A percentile compares a stretch with the other conserved stretches of the same genome.
phyloP scores from a whole-genome alignment of 1,140 invertebrate species.

The Ylistrum balloti region DNA sequence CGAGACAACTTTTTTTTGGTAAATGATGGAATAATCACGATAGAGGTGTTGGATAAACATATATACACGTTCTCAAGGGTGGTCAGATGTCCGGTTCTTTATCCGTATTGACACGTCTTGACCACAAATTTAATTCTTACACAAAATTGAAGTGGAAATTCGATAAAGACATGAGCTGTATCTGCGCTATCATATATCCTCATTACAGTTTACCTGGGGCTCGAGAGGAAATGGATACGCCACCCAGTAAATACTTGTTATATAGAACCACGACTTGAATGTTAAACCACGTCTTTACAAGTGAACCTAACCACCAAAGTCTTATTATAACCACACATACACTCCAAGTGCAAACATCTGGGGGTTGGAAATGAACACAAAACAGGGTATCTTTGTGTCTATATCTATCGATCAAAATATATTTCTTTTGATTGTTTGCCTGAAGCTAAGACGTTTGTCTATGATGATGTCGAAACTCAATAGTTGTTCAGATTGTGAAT shows the following conservation, averaged over 20 bases:
- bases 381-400: not conserved
- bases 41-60: not conserved
- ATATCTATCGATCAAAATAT: no score
- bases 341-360: not conserved
- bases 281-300: not conserved
- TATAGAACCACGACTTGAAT: not conserved
- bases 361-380: not conserved
- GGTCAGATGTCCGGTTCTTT: conserved; percentile 18
- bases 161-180: not conserved
- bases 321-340: not conserved
- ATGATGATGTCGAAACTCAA: no score
- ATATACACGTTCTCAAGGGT: not conserved
- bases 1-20: not conserved
- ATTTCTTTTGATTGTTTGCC: no score
- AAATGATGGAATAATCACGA: not conserved
- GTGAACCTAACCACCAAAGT: not conserved
- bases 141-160: conserved; percentile 29
- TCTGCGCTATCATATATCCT: not conserved
- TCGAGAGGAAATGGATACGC: not conserved
- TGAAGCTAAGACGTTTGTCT: no score
- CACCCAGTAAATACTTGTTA: not conserved
- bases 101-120: conserved; percentile 7
- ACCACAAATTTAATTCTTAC: not conserved
- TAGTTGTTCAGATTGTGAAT: no score
- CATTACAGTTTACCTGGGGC: not conserved